phyloP scores from a whole-genome alignment of 2,888 invertebrate species.

The Coleophora deauratella region DNA sequence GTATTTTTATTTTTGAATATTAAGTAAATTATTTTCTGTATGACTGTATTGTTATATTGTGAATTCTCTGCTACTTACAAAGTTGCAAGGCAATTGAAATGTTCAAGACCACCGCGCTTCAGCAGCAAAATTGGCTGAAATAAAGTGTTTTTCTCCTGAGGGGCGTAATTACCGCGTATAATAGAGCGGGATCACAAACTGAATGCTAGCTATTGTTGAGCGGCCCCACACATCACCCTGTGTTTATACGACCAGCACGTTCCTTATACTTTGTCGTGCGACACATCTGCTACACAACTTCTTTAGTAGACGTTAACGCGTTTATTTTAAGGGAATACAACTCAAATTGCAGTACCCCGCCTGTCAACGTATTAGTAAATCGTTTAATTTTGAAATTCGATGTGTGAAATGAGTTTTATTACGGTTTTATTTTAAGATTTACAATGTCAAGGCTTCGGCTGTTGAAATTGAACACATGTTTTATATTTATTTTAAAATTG shows the following conservation, averaged over 20 bases:
- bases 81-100: constrained; percentile 19
- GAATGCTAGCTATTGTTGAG: constrained; percentile 60
- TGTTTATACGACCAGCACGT: constrained; percentile 69
- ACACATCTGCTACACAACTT: constrained; percentile 26
- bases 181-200: constrained; percentile 67
- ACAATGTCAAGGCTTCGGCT: constrained; percentile 21
- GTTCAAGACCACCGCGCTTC: not conserved
- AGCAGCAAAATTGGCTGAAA: constrained; percentile 35
- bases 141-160: constrained; percentile 25
- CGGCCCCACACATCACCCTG: constrained; percentile 64
- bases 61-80: not conserved
- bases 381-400: constrained; percentile 53
- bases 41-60: too few relatives aligned
- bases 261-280: constrained; percentile 67
- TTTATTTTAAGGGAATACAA: constrained; percentile 28
- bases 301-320: not conserved
- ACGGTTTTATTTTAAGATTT: constrained; percentile 35
- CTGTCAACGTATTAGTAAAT: constrained; percentile 26
- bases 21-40: too few relatives aligned
- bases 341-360: constrained; percentile 17
- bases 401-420: constrained; percentile 50
- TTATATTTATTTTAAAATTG: constrained; percentile 1
- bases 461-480: too few relatives aligned
- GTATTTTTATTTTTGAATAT: too few relatives aligned
- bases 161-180: constrained; percentile 46